Base-by-base conservation (phyloP, 1,140 invertebrate genomes). In the Phymastichus coffea region DNA sequence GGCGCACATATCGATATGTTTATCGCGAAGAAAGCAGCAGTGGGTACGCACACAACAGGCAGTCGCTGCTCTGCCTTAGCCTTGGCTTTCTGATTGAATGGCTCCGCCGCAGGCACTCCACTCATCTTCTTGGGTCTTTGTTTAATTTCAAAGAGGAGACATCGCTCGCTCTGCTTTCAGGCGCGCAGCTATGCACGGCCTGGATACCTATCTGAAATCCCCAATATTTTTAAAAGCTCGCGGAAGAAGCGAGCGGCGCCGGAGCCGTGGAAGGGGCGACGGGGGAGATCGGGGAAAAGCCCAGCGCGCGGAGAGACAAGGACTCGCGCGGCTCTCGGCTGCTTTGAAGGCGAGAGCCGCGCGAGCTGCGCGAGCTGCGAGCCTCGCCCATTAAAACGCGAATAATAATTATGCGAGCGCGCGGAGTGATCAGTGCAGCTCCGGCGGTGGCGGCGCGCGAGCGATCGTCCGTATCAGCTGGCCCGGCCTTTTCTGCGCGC, bases 181-280 rank as follows among this genome's bases (percentile, higher is more conserved):
- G 6, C 6, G 6, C 12, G 28, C 28, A 7, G 28, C 53, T 46
- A 8, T 12, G n/a, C n/a, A n/a, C 12, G 28, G 6, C 12, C 28
- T 25, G 12, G 19, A 23, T 33, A 1, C 7, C 17, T 57, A 41
- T 80, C 73, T 75, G 68, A 77, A 77, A 79, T 78, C 75, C 70
- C 72, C 78, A 80, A 80, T 80, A 80, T 80, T 79, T 80, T 80
- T 79, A 79, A 80, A 80, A 80, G 78, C 66, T 64, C 65, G 66
- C 63, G 62, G 58, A 68, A 63, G 61, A 62, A 47, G 63, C 64
- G 61, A 57, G 65, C 63, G 64, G 54, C 58, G 57, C 62, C 49
- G 57, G 63, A 55, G 49, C 54, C 63, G 55, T 64, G 59, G 43
- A 17, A 47, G 44, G 38, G n/a, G 43, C 46, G 38, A n/a, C 61